phyloP scores from a whole-genome alignment of 2,113 vertebrate genomes.

The Periophthalmus modestus region DNA sequence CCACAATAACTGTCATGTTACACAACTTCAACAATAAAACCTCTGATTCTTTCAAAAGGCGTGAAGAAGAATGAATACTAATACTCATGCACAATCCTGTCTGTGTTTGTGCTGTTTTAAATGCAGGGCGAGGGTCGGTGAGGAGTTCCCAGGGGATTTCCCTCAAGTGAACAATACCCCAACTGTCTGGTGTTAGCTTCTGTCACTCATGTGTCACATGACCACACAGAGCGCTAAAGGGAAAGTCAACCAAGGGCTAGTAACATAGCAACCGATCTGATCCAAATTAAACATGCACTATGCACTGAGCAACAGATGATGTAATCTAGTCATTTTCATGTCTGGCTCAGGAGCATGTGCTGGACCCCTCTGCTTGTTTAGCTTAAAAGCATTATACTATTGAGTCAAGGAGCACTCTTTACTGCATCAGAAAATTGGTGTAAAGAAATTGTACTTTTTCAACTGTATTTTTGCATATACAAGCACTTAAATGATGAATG shows the following conservation, averaged over 20 bases:
- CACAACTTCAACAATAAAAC: conserved; percentile 51
- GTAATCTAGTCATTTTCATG: background rate
- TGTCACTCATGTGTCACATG: conserved; percentile 70
- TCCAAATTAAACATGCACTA: background rate
- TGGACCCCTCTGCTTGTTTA: no score
- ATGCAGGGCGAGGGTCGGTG: conserved; percentile 26
- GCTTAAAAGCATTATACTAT: no score
- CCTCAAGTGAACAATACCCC: conserved; percentile 54
- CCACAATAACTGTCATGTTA: conserved; percentile 53
- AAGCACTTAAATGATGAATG: background rate
- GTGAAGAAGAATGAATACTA: conserved; percentile 68
- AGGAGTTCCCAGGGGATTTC: conserved; percentile 58
- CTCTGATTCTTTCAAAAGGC: conserved; percentile 41
- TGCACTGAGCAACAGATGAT: background rate
- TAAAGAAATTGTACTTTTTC: no score
- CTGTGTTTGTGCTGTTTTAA: conserved; percentile 54
- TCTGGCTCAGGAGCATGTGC: background rate
- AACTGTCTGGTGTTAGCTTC: conserved; percentile 64
- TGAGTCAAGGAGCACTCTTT: no score
- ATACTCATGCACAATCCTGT: conserved; percentile 54
- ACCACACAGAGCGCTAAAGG: conserved; percentile 37
- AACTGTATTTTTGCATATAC: no score
- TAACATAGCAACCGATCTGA: background rate
- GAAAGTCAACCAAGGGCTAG: conserved; percentile 26
- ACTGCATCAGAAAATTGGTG: no score